Conservation (phyloP, 2,113 vertebrate genomes). For the Nibea coibor region DNA sequence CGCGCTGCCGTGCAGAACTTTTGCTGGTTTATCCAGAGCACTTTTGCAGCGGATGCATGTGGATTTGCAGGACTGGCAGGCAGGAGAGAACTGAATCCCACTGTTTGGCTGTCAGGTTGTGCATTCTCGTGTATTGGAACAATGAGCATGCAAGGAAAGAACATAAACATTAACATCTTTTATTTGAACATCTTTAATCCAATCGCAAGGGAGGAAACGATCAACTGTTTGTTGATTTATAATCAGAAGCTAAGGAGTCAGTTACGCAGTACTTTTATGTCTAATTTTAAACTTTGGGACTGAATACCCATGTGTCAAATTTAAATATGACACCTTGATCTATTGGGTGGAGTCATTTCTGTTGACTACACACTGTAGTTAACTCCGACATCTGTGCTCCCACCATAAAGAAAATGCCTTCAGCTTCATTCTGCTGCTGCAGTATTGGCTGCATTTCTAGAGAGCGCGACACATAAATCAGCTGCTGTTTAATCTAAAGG, state of each 20-base stretch:
- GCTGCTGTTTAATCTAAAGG: background rate
- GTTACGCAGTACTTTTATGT: no score
- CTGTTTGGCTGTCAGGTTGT: background rate
- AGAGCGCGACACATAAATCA: background rate
- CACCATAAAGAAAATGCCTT: background rate
- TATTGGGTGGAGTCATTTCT: background rate
- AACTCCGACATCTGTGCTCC: background rate
- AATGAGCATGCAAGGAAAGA: background rate
- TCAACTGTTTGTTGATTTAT: no score
- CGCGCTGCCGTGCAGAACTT: constrained; percentile 10
- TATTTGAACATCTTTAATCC: no score
- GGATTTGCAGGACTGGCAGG: constrained; percentile 1
- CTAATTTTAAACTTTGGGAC: background rate
- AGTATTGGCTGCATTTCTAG: background rate
- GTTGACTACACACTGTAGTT: background rate
- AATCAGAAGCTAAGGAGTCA: no score
- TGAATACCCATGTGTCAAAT: background rate
- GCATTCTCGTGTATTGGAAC: background rate
- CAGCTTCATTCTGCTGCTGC: background rate
- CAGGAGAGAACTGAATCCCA: background rate
- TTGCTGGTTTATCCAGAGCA: constrained; percentile 22
- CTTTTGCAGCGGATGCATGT: constrained; percentile 2
- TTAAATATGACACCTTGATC: no score
- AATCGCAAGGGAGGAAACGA: no score
- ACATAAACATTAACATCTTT: background rate